These are phyloP conservation scores for Acronicta leporina DNA, from an alignment of 2,888 invertebrate species.

Conservation along the genomic window DNA sequence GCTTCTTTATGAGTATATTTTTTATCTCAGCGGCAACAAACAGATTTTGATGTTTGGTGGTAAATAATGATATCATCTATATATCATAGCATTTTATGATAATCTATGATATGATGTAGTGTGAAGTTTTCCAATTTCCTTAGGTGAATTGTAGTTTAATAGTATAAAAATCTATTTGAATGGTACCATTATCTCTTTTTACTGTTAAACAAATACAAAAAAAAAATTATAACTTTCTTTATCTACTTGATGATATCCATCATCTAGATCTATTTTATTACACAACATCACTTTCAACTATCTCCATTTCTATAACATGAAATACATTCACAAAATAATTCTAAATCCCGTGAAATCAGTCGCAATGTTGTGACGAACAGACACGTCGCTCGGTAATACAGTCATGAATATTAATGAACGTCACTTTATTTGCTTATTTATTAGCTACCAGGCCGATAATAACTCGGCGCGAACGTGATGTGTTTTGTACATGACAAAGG, in stretches of 20 bases:
- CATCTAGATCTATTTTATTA: background rate
- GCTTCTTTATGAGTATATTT: constrained; percentile 23
- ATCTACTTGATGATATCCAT: background rate
- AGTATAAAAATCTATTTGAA: too few relatives aligned
- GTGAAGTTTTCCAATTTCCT: too few relatives aligned
- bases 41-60: constrained; percentile 7
- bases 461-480: constrained; percentile 59
- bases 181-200: background rate
- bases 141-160: too few relatives aligned
- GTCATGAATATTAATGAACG: constrained; percentile 82
- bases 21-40: constrained; percentile 17
- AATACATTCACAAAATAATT: constrained; percentile 44
- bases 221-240: background rate
- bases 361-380: constrained; percentile 54
- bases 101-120: too few relatives aligned
- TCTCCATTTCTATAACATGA: background rate
- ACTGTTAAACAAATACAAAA: too few relatives aligned
- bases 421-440: constrained; percentile 84
- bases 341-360: constrained; percentile 49
- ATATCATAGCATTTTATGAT: background rate
- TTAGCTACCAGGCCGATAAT: constrained; percentile 76
- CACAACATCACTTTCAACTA: constrained; percentile 4
- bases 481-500: constrained; percentile 50
- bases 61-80: constrained; percentile 12
- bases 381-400: constrained; percentile 77